Evolutionary conservation across 2,113 vertebrate genomes (phyloP).

Genomic region (Gobius niger): DNA sequence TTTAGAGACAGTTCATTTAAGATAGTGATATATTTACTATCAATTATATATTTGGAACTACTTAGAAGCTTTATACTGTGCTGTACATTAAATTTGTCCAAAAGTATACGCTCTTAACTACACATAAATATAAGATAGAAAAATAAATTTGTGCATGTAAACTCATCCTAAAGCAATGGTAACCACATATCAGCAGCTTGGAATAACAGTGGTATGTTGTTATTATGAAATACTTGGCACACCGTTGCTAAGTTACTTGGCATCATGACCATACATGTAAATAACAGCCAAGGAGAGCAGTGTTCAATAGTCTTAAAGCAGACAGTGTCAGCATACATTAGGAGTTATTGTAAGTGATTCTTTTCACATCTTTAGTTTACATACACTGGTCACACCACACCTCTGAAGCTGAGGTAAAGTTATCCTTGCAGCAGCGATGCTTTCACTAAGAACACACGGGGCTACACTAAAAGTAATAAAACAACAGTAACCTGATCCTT

Average conservation of each 20-base stretch:
- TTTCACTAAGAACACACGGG: slow-evolving; percentile 36
- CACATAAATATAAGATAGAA: slow-evolving; percentile 69
- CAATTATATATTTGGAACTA: neutral
- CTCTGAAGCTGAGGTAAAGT: slow-evolving; percentile 34
- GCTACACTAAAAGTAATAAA: slow-evolving; percentile 35
- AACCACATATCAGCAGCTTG: slow-evolving; percentile 72
- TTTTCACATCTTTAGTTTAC: slow-evolving; percentile 15
- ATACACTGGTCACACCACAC: neutral
- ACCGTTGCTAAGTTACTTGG: slow-evolving; percentile 70
- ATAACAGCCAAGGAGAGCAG: slow-evolving; percentile 45
- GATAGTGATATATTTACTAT: neutral
- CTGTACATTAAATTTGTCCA: slow-evolving; percentile 30
- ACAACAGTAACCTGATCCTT: slow-evolving; percentile 30
- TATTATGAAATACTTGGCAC: slow-evolving; percentile 65
- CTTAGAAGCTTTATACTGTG: slow-evolving; percentile 15
- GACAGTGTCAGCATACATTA: slow-evolving; percentile 40
- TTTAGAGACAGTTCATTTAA: slow-evolving; percentile 1
- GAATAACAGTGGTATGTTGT: slow-evolving; percentile 69
- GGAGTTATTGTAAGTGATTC: slow-evolving; percentile 9
- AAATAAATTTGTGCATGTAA: slow-evolving; percentile 74
- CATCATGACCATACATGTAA: slow-evolving; percentile 50
- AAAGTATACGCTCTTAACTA: slow-evolving; percentile 33
- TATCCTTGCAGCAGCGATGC: slow-evolving; percentile 39
- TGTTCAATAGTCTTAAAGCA: slow-evolving; percentile 37
- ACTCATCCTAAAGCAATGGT: slow-evolving; percentile 63